A percentile compares a stretch with the other conserved stretches of the same genome.
Conservation (phyloP, 2,113 vertebrate genomes). For the Cranoglanis bouderius region DNA sequence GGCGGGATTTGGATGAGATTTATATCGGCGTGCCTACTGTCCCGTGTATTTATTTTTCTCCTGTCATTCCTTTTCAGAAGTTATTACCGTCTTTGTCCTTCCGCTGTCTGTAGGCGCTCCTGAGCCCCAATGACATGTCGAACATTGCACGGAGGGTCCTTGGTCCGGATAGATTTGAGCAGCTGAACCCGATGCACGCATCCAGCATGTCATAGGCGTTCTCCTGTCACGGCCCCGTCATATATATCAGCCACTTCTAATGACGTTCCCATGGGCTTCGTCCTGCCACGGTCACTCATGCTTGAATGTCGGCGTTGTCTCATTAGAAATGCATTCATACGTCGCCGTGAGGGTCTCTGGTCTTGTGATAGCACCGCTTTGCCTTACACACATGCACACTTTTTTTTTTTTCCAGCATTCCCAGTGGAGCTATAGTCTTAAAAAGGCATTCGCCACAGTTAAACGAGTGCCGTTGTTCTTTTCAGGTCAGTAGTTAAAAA, state of each 20-base stretch:
- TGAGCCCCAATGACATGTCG: slow-evolving; percentile 16
- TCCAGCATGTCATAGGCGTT: slow-evolving; percentile 14
- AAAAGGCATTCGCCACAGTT: slow-evolving; percentile 64
- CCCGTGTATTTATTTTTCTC: slow-evolving; percentile 49
- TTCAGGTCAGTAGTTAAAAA: slow-evolving; percentile 79
- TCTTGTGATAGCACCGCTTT: not conserved
- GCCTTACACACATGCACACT: slow-evolving; percentile 18
- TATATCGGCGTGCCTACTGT: slow-evolving; percentile 25
- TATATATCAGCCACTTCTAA: slow-evolving; percentile 5
- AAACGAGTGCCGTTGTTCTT: slow-evolving; percentile 76
- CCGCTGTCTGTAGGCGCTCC: not conserved
- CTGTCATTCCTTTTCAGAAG: slow-evolving; percentile 57
- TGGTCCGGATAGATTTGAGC: slow-evolving; percentile 32
- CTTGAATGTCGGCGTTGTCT: slow-evolving; percentile 56
- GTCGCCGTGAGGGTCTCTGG: not conserved
- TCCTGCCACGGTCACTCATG: slow-evolving; percentile 30
- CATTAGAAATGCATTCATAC: slow-evolving; percentile 54
- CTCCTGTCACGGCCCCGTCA: slow-evolving; percentile 6
- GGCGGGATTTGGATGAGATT: slow-evolving; percentile 45
- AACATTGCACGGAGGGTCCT: slow-evolving; percentile 13
- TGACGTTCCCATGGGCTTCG: not conserved
- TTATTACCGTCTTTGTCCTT: slow-evolving; percentile 46
- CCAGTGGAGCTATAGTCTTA: slow-evolving; percentile 50
- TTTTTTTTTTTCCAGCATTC: slow-evolving; percentile 45
- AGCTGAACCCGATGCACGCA: slow-evolving; percentile 5